Evolutionary conservation across 2,113 vertebrate genomes (phyloP).

Genomic region (Leptodactylus fuscus): DNA sequence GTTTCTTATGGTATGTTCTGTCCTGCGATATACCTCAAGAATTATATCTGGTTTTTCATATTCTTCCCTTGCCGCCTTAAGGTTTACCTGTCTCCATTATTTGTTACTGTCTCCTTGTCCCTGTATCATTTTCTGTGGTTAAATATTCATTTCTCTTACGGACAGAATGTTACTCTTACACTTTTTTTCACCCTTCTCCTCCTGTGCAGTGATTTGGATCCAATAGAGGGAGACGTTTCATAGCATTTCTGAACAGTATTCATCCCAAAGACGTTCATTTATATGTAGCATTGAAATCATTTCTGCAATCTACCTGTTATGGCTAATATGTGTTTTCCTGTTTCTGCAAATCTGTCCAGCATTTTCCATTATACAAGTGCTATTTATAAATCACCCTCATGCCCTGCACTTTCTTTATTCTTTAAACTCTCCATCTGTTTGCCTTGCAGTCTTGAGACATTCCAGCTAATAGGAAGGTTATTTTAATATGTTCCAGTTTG

Average conservation of each 20-base stretch:
- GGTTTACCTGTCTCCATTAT: constrained; percentile 45
- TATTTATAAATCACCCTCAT: background rate
- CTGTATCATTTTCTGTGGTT: constrained; percentile 39
- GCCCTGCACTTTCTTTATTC: background rate
- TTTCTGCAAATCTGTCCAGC: background rate
- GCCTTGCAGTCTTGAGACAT: background rate
- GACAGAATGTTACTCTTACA: background rate
- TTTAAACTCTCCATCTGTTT: background rate
- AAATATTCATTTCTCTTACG: constrained; percentile 37
- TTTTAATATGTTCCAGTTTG: background rate
- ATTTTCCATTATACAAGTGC: background rate
- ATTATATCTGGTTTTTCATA: background rate
- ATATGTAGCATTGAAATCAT: constrained; percentile 12
- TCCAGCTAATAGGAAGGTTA: background rate
- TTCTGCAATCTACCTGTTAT: background rate
- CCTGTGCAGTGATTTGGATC: constrained; percentile 33
- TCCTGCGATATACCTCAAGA: background rate
- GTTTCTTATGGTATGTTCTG: no score
- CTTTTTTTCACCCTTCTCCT: constrained; percentile 11
- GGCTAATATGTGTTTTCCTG: background rate
- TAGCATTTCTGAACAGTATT: background rate
- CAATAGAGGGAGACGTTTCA: constrained; percentile 42
- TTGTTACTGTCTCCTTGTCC: constrained; percentile 36
- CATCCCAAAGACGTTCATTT: constrained; percentile 14
- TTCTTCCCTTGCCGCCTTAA: constrained; percentile 36